A percentile compares a stretch with the other conserved stretches of the same genome.
Evolutionary conservation across 2,113 vertebrate genomes (phyloP).

Genomic region (Chamaea fasciata): DNA sequence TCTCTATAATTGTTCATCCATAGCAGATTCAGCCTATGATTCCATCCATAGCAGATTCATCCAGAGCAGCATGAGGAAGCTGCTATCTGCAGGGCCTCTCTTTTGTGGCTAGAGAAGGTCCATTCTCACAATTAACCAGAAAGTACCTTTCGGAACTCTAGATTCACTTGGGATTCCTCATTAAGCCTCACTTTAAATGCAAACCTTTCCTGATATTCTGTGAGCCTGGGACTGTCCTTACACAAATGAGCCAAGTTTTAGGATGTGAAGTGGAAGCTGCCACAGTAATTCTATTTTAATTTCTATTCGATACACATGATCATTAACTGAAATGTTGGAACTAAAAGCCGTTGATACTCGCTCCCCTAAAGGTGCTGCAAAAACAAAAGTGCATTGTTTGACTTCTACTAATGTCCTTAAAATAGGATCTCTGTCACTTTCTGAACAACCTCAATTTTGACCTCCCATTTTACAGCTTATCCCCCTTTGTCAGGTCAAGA

Average conservation of each 20-base stretch:
- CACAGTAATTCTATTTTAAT: neutral
- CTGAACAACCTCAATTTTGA: neutral
- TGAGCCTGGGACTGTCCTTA: neutral
- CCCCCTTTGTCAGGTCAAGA: neutral
- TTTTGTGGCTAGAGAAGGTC: neutral
- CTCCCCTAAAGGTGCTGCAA: neutral
- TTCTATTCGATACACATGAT: neutral
- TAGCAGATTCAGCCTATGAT: neutral
- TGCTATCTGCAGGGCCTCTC: neutral
- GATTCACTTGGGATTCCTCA: neutral
- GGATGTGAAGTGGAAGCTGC: neutral
- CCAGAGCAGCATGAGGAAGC: neutral
- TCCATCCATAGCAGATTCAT: neutral
- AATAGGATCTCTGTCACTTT: neutral
- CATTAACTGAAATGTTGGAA: neutral
- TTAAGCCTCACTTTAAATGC: neutral
- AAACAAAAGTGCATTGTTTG: neutral
- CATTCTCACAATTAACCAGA: neutral
- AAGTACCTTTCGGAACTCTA: neutral
- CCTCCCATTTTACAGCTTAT: neutral
- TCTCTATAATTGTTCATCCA: neutral
- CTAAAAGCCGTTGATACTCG: fast-evolving
- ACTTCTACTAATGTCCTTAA: neutral
- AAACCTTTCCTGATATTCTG: neutral
- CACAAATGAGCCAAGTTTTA: neutral